A percentile compares a stretch with the other conserved stretches of the same genome.
phyloP scores from a whole-genome alignment of 1,140 invertebrate species.

The Oryzaephilus surinamensis region DNA sequence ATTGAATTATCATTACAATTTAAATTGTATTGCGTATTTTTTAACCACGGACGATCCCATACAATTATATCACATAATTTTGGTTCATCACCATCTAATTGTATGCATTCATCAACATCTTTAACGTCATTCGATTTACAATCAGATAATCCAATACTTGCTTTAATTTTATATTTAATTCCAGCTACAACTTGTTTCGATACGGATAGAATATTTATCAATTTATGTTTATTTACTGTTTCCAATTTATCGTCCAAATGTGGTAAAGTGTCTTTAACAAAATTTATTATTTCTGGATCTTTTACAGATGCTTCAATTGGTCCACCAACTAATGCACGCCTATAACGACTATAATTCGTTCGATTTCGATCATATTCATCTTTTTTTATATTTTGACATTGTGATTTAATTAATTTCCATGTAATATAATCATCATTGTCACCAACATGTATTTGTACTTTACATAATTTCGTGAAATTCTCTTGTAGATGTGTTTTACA shows the following conservation, averaged over 20 bases:
- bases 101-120: constrained; percentile 9
- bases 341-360: constrained; percentile 19
- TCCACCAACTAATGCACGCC: constrained; percentile 19
- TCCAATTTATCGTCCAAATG: constrained; percentile 11
- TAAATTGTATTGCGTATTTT: constrained; percentile 12
- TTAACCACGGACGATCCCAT: constrained; percentile 51
- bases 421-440: constrained; percentile 25
- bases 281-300: constrained; percentile 33
- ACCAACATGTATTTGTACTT: constrained; percentile 30
- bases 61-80: constrained; percentile 30
- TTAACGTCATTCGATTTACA: constrained; percentile 11
- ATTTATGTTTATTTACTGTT: constrained; percentile 16
- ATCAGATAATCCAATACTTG: constrained; percentile 11
- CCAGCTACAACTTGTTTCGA: constrained; percentile 20
- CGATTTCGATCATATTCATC: constrained; percentile 22
- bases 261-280: constrained; percentile 30
- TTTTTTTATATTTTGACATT: constrained; percentile 29
- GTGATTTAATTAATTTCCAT: constrained; percentile 30
- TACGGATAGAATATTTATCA: constrained; percentile 14
- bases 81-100: constrained; percentile 27
- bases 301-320: constrained; percentile 13
- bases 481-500: too few species aligned
- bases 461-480: constrained; percentile 29
- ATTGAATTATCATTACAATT: constrained; percentile 14
- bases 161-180: constrained; percentile 12